Evolutionary conservation across 30 jellyfish, hydroid and myxozoan species (phyloP), one percentile per base, ranked within the genome.

Genomic region (Hydra vulgaris): DNA sequence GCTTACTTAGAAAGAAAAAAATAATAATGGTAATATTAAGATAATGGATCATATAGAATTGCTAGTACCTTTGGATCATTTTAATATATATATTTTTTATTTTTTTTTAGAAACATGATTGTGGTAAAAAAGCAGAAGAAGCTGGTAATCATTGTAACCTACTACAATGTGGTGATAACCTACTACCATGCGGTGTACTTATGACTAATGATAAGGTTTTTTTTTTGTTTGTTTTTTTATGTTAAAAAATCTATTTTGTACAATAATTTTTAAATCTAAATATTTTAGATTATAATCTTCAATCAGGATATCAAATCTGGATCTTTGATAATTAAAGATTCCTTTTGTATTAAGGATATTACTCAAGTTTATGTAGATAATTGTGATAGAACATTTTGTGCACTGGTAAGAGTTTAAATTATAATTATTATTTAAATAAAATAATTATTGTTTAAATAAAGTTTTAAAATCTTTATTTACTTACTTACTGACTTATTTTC

Each of bases 331-430:
- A 25, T 85, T 8, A 74, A 85, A 21, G 95, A 89, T 52, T 81
- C 95, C 0, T 85, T 94, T 71, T 52, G 80, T 27, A 71, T 89
- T 26, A 87, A 85, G 66, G 97, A 89, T 55, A 74, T 89, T 53
- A 86, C 92, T 15, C 97, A 85, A 71, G 94, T 89, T 0, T 89
- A 90, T 84, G 97, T 89, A 18, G 97, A 89, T 71, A 89, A 89
- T 55, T 74, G 79, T 27, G 89, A 82, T 40, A 82, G 97, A 79
- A 74, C 93, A 0, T 85, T 69, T 27, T 89, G 97, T 40, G 87
- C 89, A 3, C 27, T 89, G 95, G 97, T 89, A 82, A 76, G 95
- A 17, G 26, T 17, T 23, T n/a, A n/a, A n/a, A n/a, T n/a, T n/a
- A n/a, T n/a, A n/a, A n/a, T n/a, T n/a, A n/a, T n/a, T 23, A 20